These are phyloP conservation scores for Echinops telfairi DNA, from an alignment of 2,113 vertebrate genomes.

Conservation along the genomic window DNA sequence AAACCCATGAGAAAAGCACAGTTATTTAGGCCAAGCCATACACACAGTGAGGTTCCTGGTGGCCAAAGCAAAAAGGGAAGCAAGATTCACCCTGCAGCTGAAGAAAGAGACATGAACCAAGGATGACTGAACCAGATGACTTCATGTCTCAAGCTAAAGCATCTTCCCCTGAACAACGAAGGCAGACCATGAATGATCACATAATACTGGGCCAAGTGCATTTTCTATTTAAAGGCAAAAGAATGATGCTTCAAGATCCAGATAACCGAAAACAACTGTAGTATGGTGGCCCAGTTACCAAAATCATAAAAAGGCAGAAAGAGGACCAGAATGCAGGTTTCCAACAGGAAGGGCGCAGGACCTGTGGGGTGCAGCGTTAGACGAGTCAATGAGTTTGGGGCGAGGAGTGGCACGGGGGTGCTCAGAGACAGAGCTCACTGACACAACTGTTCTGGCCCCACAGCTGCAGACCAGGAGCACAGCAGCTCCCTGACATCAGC, in stretches of 20 bases:
- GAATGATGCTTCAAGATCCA: background rate
- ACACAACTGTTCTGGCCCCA: background rate
- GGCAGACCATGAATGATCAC: background rate
- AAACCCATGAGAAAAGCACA: constrained; percentile 43
- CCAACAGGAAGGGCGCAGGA: background rate
- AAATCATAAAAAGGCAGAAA: constrained; percentile 6
- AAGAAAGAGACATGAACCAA: background rate
- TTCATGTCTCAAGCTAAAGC: constrained; percentile 11
- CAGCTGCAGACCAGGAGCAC: background rate
- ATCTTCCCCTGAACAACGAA: background rate
- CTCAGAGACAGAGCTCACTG: background rate
- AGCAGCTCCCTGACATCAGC: background rate
- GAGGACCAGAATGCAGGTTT: background rate
- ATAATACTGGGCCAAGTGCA: background rate
- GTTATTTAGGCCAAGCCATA: constrained; percentile 47
- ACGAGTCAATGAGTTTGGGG: background rate
- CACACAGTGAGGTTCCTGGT: constrained; percentile 23
- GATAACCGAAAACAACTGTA: background rate
- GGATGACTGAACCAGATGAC: background rate
- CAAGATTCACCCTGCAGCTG: constrained; percentile 7
- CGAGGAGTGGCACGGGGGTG: too few relatives aligned
- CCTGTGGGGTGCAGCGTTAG: background rate
- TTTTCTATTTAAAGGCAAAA: constrained; percentile 35
- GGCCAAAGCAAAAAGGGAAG: constrained; percentile 29
- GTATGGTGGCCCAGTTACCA: background rate